phyloP scores from a whole-genome alignment of 2,888 invertebrate species.

The Neoitamus cyanurus region DNA sequence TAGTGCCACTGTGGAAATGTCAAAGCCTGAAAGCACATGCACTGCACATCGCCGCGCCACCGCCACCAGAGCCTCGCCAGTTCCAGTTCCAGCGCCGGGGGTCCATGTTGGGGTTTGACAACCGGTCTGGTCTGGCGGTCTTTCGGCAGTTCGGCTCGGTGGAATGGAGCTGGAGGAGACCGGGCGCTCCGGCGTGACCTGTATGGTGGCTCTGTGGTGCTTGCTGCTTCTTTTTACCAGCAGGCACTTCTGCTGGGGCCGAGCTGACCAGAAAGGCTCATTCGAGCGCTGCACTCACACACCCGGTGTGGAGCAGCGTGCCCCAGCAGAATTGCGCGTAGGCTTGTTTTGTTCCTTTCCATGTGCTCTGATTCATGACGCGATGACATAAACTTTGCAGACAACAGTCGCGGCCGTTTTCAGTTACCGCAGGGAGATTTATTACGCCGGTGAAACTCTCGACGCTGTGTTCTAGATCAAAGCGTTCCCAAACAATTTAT shows the following conservation, averaged over 20 bases:
- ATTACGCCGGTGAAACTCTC: not conserved
- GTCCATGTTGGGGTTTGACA: not conserved
- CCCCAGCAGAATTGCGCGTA: slow-evolving; percentile 47
- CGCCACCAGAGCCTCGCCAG: not conserved
- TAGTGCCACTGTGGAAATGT: slow-evolving; percentile 36
- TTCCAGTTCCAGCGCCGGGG: slow-evolving; percentile 17
- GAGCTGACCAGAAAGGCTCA: not conserved
- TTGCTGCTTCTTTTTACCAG: not conserved
- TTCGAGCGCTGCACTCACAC: not conserved
- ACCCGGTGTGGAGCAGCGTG: slow-evolving; percentile 43
- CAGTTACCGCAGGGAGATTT: not conserved
- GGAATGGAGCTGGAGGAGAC: not conserved
- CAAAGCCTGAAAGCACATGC: slow-evolving; percentile 29
- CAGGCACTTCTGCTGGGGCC: not conserved
- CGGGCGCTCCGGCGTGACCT: not conserved
- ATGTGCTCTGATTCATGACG: slow-evolving; percentile 36
- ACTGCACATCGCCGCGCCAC: not conserved
- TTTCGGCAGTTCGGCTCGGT: not conserved
- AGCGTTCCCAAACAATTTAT: not conserved
- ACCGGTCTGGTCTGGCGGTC: slow-evolving; percentile 20
- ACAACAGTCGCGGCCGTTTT: not conserved
- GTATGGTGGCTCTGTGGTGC: not conserved
- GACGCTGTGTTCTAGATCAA: not conserved
- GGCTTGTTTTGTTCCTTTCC: not conserved
- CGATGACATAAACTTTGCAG: slow-evolving; percentile 39